A percentile compares a stretch with the other conserved stretches of the same genome.
Conservation (phyloP, 2,888 invertebrate species). For the Cataglyphis altisquamis region DNA sequence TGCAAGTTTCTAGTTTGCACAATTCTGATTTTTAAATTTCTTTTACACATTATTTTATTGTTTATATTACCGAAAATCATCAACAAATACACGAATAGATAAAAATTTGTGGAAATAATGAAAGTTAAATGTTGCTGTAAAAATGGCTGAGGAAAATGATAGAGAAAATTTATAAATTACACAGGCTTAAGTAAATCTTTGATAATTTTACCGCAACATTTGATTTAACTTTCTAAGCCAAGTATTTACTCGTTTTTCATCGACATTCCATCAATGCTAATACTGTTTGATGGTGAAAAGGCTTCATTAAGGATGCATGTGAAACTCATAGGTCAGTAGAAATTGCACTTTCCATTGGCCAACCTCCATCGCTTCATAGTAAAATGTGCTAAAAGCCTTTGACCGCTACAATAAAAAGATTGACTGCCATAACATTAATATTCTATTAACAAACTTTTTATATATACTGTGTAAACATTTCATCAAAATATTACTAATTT, state of each 20-base stretch:
- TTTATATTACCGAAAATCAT: background rate
- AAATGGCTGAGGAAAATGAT: background rate
- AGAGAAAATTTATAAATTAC: background rate
- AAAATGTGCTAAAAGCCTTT: slow-evolving; percentile 35
- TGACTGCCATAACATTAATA: slow-evolving; percentile 1
- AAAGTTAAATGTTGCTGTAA: background rate
- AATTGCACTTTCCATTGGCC: slow-evolving; percentile 38
- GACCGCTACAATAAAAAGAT: background rate
- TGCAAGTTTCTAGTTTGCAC: too few relatives aligned
- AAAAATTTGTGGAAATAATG: background rate
- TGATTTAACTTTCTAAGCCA: slow-evolving; percentile 32
- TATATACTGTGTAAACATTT: background rate
- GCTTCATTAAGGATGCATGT: slow-evolving; percentile 33
- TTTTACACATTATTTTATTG: background rate
- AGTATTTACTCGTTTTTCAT: slow-evolving; percentile 29
- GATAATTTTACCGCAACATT: background rate
- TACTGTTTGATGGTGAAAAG: slow-evolving; percentile 30
- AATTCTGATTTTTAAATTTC: background rate
- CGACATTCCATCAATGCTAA: slow-evolving; percentile 26
- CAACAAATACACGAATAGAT: background rate
- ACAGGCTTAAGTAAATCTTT: background rate
- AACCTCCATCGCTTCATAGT: slow-evolving; percentile 3
- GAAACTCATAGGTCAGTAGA: slow-evolving; percentile 31
- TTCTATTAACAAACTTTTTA: background rate
- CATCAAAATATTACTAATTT: slow-evolving; percentile 16